Evolutionary conservation across 2,113 vertebrate genomes (phyloP).

Genomic region (Silurus meridionalis): DNA sequence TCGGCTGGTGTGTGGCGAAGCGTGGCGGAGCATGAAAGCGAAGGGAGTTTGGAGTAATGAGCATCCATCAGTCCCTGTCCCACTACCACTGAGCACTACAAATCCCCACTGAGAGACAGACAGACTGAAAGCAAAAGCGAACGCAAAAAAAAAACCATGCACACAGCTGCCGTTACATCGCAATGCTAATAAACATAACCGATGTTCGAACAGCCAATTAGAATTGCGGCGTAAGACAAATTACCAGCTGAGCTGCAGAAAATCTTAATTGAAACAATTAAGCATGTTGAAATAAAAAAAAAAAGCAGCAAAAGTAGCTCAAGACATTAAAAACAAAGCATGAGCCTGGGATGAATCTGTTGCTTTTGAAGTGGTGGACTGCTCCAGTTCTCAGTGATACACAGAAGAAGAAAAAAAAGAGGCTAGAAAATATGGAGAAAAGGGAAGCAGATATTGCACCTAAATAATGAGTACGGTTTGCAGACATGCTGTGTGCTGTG

Average conservation of each 20-base stretch:
- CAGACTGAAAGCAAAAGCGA: constrained; percentile 55
- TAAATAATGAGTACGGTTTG: neutral
- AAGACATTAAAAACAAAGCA: neutral
- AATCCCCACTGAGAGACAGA: constrained; percentile 53
- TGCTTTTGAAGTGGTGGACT: neutral
- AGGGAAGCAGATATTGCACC: neutral
- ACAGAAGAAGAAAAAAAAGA: constrained; percentile 38
- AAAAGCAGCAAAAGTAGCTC: neutral
- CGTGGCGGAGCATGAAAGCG: constrained; percentile 59
- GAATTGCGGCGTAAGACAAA: neutral
- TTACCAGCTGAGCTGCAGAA: constrained; percentile 9
- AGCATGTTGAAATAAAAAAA: neutral
- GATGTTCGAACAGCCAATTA: neutral
- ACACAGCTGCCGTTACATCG: constrained; percentile 34
- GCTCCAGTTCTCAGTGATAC: neutral
- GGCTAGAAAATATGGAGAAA: neutral
- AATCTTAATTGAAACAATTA: neutral
- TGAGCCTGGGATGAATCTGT: neutral
- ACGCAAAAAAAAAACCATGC: constrained; percentile 47
- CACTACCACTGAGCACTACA: constrained; percentile 54
- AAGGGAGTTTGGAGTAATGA: constrained; percentile 56
- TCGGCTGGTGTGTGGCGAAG: constrained; percentile 52
- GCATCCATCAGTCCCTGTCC: constrained; percentile 58
- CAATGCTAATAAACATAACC: neutral
- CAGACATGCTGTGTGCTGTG: neutral